These are phyloP conservation scores for Gobio gobio DNA, from an alignment of 2,113 vertebrate species.

Conservation along the genomic window DNA sequence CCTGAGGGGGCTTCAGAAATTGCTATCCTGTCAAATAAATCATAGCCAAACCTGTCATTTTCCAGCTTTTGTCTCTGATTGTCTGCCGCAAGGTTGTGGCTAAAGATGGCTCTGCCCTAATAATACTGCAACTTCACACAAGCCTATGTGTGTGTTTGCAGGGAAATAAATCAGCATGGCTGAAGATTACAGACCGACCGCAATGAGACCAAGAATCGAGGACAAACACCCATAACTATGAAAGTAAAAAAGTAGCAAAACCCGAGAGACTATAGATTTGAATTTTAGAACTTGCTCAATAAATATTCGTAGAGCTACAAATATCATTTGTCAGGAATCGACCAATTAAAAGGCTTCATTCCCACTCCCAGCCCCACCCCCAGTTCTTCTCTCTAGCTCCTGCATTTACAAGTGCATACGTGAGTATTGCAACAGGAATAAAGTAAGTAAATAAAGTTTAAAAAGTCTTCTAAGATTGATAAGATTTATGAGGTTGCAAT, in stretches of 20 bases:
- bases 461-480: too few relatives aligned
- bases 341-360: not conserved
- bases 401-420: not conserved
- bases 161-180: slow-evolving; percentile 52
- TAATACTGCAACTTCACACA: slow-evolving; percentile 40
- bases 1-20: slow-evolving; percentile 61
- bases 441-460: too few relatives aligned
- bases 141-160: slow-evolving; percentile 37
- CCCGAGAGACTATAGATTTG: not conserved
- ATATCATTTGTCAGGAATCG: not conserved
- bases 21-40: slow-evolving; percentile 64
- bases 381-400: not conserved
- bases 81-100: slow-evolving; percentile 51
- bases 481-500: too few relatives aligned
- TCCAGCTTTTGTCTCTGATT: slow-evolving; percentile 59
- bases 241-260: not conserved
- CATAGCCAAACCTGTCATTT: slow-evolving; percentile 63
- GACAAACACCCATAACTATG: not conserved
- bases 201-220: not conserved
- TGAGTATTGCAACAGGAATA: too few relatives aligned
- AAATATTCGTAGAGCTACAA: not conserved
- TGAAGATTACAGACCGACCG: slow-evolving; percentile 21
- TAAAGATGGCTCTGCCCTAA: slow-evolving; percentile 55
- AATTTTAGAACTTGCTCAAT: not conserved
- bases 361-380: not conserved